Evolutionary conservation across 2,113 vertebrate genomes (phyloP).

Genomic region (Limanda limanda): DNA sequence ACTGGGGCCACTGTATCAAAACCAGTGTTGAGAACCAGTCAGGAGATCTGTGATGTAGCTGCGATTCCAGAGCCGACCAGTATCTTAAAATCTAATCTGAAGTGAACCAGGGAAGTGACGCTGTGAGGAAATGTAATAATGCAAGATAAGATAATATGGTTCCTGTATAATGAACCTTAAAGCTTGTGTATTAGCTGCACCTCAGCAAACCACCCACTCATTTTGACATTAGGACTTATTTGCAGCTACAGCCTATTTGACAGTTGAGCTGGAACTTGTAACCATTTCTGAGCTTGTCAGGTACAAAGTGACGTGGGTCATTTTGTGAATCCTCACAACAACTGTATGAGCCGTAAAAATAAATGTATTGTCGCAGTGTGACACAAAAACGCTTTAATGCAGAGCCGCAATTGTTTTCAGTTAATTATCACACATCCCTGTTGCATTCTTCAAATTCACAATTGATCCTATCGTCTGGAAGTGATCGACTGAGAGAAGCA

Average conservation of each 20-base stretch:
- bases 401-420: too few relatives aligned
- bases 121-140: too few relatives aligned
- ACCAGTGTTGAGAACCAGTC: too few relatives aligned
- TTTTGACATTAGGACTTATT: too few relatives aligned
- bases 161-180: not conserved
- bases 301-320: too few relatives aligned
- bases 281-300: not conserved
- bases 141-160: not conserved
- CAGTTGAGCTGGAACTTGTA: not conserved
- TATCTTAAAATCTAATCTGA: too few relatives aligned
- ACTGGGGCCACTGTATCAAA: too few relatives aligned
- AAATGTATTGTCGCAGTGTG: not conserved
- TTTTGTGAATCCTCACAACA: not conserved
- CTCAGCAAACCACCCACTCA: not conserved
- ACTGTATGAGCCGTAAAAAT: not conserved
- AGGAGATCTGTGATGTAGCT: too few relatives aligned
- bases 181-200: too few relatives aligned
- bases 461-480: not conserved
- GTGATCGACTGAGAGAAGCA: not conserved
- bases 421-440: not conserved
- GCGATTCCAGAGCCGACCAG: too few relatives aligned
- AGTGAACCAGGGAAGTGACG: too few relatives aligned
- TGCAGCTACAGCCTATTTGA: too few relatives aligned
- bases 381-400: not conserved
- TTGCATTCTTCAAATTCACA: not conserved